These are phyloP conservation scores for Dorcus hopei DNA, from an alignment of 2,888 invertebrate genomes.

Conservation along the genomic window DNA sequence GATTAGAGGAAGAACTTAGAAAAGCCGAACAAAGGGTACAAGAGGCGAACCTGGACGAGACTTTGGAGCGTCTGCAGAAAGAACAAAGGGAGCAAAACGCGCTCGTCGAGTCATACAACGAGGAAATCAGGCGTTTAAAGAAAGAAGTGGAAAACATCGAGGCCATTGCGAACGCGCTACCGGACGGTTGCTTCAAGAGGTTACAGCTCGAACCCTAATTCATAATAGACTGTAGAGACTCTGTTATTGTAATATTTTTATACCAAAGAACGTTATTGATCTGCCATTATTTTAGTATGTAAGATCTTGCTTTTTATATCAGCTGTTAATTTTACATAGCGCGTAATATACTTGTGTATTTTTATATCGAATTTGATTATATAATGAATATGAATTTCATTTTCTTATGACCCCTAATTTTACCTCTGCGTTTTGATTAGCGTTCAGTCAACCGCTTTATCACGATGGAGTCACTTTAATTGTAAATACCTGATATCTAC, in stretches of 20 bases:
- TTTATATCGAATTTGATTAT: too few relatives aligned
- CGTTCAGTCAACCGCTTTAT: too few relatives aligned
- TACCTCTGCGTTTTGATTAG: too few relatives aligned
- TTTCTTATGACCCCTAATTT: too few relatives aligned
- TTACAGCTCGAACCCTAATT: conserved; percentile 69
- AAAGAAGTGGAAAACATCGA: conserved; percentile 80
- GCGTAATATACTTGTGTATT: too few relatives aligned
- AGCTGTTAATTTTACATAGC: too few relatives aligned
- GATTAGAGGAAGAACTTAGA: conserved; percentile 59
- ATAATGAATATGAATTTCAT: too few relatives aligned
- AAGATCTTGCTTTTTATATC: too few relatives aligned
- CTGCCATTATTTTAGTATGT: too few relatives aligned
- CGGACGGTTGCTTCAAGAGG: conserved; percentile 75
- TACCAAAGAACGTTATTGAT: background rate
- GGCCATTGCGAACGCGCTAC: conserved; percentile 75
- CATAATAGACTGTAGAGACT: background rate
- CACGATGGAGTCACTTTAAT: too few relatives aligned
- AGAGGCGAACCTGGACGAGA: conserved; percentile 71
- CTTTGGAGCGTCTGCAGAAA: conserved; percentile 69
- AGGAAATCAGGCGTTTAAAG: conserved; percentile 66
- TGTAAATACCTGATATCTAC: too few relatives aligned
- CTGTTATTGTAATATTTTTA: background rate
- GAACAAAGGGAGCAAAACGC: conserved; percentile 56
- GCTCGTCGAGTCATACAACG: conserved; percentile 76
- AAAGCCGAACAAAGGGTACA: conserved; percentile 69